phyloP scores from a whole-genome alignment of 2,888 invertebrate genomes.

The Spilosoma lubricipeda region DNA sequence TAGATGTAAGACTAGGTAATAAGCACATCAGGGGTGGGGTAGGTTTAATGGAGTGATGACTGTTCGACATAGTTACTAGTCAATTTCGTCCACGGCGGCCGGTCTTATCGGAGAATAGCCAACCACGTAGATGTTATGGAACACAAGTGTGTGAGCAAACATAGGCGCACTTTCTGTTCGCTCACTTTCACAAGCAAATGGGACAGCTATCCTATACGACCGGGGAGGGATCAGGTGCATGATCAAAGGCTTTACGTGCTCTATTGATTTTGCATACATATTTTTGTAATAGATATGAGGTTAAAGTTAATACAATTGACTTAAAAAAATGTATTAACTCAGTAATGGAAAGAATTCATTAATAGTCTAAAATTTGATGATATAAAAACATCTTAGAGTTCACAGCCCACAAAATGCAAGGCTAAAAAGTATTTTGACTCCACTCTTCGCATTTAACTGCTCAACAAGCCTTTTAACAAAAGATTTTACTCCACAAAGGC shows the following conservation, averaged over 20 bases:
- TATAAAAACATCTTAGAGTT: background rate
- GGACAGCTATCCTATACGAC: too few relatives aligned
- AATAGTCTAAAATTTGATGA: background rate
- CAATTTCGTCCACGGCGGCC: too few relatives aligned
- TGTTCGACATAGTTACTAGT: too few relatives aligned
- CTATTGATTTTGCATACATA: background rate
- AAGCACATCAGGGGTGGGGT: background rate
- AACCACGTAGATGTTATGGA: too few relatives aligned
- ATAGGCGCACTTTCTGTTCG: too few relatives aligned
- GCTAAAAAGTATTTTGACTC: conserved; percentile 9
- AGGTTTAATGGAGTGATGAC: background rate
- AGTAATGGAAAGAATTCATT: background rate
- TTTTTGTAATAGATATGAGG: background rate
- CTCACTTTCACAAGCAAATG: too few relatives aligned
- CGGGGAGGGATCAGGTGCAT: too few relatives aligned
- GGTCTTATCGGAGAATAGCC: too few relatives aligned
- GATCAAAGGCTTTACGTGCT: too few relatives aligned
- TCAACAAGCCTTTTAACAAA: conserved; percentile 18
- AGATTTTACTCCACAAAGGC: conserved; percentile 46
- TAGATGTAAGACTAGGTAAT: too few relatives aligned
- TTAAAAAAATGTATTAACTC: background rate
- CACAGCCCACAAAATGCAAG: background rate
- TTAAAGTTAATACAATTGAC: background rate
- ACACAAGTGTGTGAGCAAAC: too few relatives aligned
- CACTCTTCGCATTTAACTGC: background rate